Base-by-base conservation (phyloP, 37 sponge, comb jelly and placozoan genomes). In the Dysidea cf. avara region DNA sequence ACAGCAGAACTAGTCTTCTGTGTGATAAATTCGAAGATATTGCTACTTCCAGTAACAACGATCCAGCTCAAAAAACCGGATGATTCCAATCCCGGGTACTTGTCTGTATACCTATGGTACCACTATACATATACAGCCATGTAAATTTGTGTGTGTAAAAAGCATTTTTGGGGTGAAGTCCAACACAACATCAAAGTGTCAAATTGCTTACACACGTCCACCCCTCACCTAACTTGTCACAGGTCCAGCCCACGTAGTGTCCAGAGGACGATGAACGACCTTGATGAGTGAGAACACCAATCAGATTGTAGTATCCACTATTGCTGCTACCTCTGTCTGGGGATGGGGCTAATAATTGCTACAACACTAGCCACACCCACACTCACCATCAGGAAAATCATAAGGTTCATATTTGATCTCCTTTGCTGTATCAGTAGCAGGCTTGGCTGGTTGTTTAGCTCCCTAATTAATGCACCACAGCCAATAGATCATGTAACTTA, bases 201-300 rank as follows among this genome's bases (percentile, higher is more conserved):
- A n/a, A n/a, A n/a, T n/a, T n/a, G n/a, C n/a, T n/a, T n/a, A n/a
- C n/a, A n/a, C n/a, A 36, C 12, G 32, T 64, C 13, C 46, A 7
- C 12, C 12, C 17, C 71, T 38, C 25, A 83, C 84, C 60, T 2
- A 39, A 39, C 30, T 22, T 56, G 48, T 61, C 49, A 9, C 54
- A 53, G 32, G 87, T 86, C 99, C 99, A 98, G 29, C 80, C 96
- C 18, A 98, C 71, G 64, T 98, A 98, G 74, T 98, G 99, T 3
- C 99, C 99, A 13, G 99, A 98, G 16, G 83, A 83, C 16, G 87
- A 83, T 54, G 93, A 92, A 16, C 99, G 68, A 31, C 99, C 99
- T 67, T 92, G 82, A 64, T 98, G 99, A 36, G 99, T 98, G 40
- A 98, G 83, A 33, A 98, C 96, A 4, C 93, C 99, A 18, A 46